Evolutionary conservation across 2,888 invertebrate species (phyloP).

Genomic region (Lagria hirta): DNA sequence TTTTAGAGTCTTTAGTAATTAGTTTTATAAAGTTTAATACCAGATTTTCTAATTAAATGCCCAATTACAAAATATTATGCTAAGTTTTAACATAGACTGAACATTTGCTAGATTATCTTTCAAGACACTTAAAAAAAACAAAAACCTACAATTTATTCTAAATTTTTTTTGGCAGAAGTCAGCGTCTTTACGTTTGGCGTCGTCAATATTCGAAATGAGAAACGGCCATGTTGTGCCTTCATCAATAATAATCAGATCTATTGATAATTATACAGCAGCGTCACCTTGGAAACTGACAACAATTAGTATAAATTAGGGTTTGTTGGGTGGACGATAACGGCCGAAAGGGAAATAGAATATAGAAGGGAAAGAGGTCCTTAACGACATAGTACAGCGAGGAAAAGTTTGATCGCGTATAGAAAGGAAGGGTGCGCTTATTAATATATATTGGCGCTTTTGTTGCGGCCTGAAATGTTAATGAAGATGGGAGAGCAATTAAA

Average conservation of each 20-base stretch:
- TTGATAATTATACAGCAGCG: slow-evolving; percentile 52
- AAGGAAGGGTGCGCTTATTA: slow-evolving; percentile 44
- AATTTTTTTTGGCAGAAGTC: too few relatives aligned
- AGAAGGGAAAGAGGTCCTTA: slow-evolving; percentile 13
- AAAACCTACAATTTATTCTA: too few relatives aligned
- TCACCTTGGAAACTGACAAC: slow-evolving; percentile 54
- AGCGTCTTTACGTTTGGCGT: slow-evolving; percentile 30
- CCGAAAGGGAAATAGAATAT: slow-evolving; percentile 23
- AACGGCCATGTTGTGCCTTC: slow-evolving; percentile 45
- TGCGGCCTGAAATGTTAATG: slow-evolving; percentile 21
- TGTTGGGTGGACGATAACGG: slow-evolving; percentile 31
- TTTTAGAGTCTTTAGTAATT: too few relatives aligned
- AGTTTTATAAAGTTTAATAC: too few relatives aligned
- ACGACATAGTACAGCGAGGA: slow-evolving; percentile 34
- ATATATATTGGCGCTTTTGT: slow-evolving; percentile 40
- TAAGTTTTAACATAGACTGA: too few relatives aligned
- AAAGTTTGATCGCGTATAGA: slow-evolving; percentile 42
- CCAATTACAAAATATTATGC: too few relatives aligned
- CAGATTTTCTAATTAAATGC: too few relatives aligned
- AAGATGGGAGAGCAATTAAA: slow-evolving; percentile 14
- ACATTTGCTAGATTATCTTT: too few relatives aligned
- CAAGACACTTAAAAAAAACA: too few relatives aligned
- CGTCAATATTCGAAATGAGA: slow-evolving; percentile 38
- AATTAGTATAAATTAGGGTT: slow-evolving; percentile 53
- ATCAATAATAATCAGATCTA: slow-evolving; percentile 55